phyloP scores from a whole-genome alignment of 2,797 vertebrate genomes.

The Mareca strepera region DNA sequence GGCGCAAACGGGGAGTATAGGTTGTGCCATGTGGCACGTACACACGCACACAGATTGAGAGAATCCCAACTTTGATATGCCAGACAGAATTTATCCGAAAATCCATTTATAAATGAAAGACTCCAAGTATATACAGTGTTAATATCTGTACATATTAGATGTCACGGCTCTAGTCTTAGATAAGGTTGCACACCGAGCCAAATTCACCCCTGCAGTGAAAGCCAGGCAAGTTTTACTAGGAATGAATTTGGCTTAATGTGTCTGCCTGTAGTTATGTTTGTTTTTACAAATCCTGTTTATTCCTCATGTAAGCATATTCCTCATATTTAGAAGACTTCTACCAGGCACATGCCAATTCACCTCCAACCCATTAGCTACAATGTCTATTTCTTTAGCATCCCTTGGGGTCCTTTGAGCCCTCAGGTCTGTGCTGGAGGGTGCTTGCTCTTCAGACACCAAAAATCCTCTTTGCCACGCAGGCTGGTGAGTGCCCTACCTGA shows the following conservation, averaged over 20 bases:
- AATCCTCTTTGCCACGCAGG: neutral
- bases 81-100: neutral
- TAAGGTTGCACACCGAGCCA: slow-evolving; percentile 30
- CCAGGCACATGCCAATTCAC: neutral
- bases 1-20: neutral
- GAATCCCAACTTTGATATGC: neutral
- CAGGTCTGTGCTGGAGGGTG: neutral
- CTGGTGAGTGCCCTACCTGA: neutral
- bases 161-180: neutral
- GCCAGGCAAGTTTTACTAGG: neutral
- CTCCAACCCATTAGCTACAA: neutral
- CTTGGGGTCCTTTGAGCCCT: neutral
- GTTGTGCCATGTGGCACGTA: slow-evolving; percentile 45
- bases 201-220: slow-evolving; percentile 16
- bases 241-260: slow-evolving; percentile 6
- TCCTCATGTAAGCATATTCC: neutral
- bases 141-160: slow-evolving; percentile 35
- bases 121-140: neutral
- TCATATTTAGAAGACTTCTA: neutral
- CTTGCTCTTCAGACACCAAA: neutral
- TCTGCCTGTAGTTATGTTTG: slow-evolving; percentile 36
- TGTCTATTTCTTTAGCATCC: neutral
- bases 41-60: neutral
- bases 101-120: slow-evolving; percentile 15
- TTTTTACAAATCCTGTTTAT: slow-evolving; percentile 54